These are phyloP conservation scores for Caenorhabditis uteleia DNA, from an alignment of 2,888 invertebrate genomes.

Conservation along the genomic window DNA sequence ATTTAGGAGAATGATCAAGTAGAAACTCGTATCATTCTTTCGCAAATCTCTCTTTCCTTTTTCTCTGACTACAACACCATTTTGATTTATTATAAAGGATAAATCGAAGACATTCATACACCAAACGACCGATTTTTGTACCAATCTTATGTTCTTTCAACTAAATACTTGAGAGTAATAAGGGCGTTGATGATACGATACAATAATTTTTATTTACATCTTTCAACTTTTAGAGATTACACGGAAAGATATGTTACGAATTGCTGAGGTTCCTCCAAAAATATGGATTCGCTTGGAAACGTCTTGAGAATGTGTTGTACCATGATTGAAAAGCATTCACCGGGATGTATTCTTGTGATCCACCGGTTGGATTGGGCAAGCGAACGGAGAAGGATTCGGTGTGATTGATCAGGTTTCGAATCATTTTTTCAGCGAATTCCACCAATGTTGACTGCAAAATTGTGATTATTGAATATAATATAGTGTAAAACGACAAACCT, in stretches of 20 bases:
- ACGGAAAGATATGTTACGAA: slow-evolving; percentile 11
- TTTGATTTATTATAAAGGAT: no score
- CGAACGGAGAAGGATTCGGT: slow-evolving; percentile 86
- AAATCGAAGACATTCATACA: background rate
- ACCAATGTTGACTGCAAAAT: slow-evolving; percentile 70
- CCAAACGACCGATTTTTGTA: background rate
- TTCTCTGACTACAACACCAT: no score
- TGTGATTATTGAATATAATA: slow-evolving; percentile 16
- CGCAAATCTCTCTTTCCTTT: no score
- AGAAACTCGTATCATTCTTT: no score
- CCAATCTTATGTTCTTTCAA: no score
- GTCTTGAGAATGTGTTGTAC: slow-evolving; percentile 89
- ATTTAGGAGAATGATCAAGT: no score
- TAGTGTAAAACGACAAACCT: slow-evolving; percentile 25
- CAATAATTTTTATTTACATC: background rate
- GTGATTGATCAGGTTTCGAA: slow-evolving; percentile 90
- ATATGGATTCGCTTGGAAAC: slow-evolving; percentile 75
- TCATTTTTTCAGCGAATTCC: slow-evolving; percentile 83
- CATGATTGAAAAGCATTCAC: slow-evolving; percentile 86
- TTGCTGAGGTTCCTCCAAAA: slow-evolving; percentile 50
- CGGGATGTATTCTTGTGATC: slow-evolving; percentile 79
- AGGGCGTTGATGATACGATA: background rate
- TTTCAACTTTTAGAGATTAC: no score
- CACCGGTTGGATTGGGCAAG: slow-evolving; percentile 43
- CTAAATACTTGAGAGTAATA: no score